Evolutionary conservation across 2,113 vertebrate genomes (phyloP).

Genomic region (Pelecanus crispus): DNA sequence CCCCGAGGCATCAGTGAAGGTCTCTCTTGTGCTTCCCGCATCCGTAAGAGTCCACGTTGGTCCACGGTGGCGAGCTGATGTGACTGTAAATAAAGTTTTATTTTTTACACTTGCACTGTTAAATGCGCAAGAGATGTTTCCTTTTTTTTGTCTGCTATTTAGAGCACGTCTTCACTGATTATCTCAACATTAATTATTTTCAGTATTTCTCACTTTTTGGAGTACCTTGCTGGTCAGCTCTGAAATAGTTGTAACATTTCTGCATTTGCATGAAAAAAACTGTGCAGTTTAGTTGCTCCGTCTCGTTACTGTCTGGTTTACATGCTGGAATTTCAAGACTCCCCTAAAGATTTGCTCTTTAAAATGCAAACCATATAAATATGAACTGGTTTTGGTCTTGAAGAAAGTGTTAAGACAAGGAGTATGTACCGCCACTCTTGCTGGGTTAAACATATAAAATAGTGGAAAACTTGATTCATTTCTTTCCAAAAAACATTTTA

Average conservation of each 20-base stretch:
- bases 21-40: neutral
- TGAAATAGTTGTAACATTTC: neutral
- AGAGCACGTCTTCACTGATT: neutral
- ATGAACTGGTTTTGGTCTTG: neutral
- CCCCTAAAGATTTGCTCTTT: neutral
- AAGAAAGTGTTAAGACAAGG: neutral
- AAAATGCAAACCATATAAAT: neutral
- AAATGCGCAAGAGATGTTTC: accelerated
- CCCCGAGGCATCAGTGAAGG: neutral
- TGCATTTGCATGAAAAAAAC: neutral
- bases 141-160: neutral
- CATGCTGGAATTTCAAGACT: neutral
- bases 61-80: neutral
- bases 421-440: neutral
- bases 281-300: neutral
- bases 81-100: neutral
- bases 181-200: neutral
- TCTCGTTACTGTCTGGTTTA: neutral
- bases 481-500: neutral
- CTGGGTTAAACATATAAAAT: neutral
- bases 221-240: neutral
- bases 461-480: neutral
- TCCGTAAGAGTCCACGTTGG: accelerated
- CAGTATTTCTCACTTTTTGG: neutral
- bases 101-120: neutral